These are phyloP conservation scores for Calidris pugnax DNA, from an alignment of 2,113 vertebrate species.

Conservation along the genomic window DNA sequence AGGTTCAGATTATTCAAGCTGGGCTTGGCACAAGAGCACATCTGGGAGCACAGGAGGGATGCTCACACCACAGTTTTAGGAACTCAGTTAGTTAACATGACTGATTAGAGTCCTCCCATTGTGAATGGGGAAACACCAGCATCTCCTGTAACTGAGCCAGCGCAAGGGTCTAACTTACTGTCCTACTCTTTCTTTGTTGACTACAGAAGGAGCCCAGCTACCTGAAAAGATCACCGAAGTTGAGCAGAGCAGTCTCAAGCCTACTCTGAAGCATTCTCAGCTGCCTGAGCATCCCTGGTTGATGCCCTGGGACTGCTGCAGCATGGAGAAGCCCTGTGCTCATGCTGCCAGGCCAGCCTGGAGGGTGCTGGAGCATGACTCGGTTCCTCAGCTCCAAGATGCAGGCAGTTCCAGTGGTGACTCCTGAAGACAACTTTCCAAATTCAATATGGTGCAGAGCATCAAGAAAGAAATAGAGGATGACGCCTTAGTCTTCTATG, in stretches of 20 bases:
- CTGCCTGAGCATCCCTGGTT: neutral
- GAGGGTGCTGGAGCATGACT: neutral
- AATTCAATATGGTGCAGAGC: neutral
- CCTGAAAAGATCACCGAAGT: neutral
- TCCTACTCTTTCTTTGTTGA: neutral
- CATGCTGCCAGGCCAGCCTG: rapidly evolving
- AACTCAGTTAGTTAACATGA: neutral
- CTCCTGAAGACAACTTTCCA: neutral
- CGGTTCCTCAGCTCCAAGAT: neutral
- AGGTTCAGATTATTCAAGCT: neutral
- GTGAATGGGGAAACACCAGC: neutral
- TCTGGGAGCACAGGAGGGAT: neutral
- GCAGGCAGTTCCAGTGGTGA: neutral
- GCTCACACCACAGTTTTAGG: neutral
- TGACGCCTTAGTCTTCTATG: neutral
- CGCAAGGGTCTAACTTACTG: neutral
- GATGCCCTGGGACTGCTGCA: neutral
- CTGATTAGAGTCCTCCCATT: neutral
- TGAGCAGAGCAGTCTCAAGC: neutral
- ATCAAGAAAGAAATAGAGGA: neutral
- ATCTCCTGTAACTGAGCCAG: neutral
- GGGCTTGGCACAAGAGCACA: neutral
- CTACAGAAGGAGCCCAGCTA: neutral
- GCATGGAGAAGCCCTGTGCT: rapidly evolving
- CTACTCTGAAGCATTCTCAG: neutral